Evolutionary conservation across 2,888 invertebrate species (phyloP).

Genomic region (Julus scanicus): DNA sequence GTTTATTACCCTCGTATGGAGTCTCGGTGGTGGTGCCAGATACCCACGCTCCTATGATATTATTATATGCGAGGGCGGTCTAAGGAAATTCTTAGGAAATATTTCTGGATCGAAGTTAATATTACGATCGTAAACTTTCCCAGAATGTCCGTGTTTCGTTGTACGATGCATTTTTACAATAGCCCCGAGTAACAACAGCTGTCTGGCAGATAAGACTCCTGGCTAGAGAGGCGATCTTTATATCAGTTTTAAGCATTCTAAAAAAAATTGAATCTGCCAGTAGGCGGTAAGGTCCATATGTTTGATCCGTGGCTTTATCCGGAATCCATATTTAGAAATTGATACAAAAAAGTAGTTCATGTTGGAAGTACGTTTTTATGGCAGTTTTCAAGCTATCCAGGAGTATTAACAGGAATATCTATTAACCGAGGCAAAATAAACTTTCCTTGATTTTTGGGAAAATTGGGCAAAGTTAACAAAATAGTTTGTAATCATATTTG

Average conservation of each 20-base stretch:
- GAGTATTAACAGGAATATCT: too few relatives aligned
- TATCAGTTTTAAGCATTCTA: neutral
- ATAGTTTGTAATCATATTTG: too few relatives aligned
- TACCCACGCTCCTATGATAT: neutral
- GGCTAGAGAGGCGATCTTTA: neutral
- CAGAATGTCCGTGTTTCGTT: neutral
- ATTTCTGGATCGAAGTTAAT: neutral
- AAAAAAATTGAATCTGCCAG: neutral
- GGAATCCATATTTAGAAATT: neutral
- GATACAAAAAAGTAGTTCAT: neutral
- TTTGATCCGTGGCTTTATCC: neutral
- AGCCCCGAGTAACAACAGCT: constrained; percentile 11
- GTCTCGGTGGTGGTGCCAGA: neutral
- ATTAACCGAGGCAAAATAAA: too few relatives aligned
- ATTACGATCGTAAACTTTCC: neutral
- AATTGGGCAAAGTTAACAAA: too few relatives aligned
- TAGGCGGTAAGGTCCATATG: neutral
- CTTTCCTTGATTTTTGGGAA: too few relatives aligned
- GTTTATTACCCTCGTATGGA: too few relatives aligned
- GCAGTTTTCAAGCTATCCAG: too few relatives aligned
- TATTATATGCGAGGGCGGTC: neutral
- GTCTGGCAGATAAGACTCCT: neutral
- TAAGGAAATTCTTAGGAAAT: neutral
- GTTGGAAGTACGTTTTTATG: too few relatives aligned
- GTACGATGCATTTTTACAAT: neutral